Evolutionary conservation across 2,888 invertebrate genomes (phyloP).

Genomic region (Dugesia japonica): DNA sequence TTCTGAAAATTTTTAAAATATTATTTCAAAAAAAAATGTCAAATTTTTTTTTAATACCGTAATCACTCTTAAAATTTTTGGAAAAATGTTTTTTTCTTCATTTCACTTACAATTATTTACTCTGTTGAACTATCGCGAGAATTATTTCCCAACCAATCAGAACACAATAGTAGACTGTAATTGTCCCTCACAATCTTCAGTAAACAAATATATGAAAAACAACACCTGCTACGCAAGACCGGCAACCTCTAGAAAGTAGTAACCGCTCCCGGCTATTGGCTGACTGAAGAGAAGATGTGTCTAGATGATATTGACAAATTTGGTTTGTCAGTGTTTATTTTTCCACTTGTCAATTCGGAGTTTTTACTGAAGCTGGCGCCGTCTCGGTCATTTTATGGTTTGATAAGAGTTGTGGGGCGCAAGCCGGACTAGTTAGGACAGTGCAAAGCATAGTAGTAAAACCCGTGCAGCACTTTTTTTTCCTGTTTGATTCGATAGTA

Average conservation of each 20-base stretch:
- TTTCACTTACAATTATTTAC: conserved; percentile 13
- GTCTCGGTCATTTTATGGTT: conserved; percentile 20
- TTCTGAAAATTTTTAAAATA: background rate
- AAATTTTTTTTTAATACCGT: background rate
- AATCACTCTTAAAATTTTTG: background rate
- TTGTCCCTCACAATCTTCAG: conserved; percentile 1
- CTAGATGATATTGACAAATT: conserved; percentile 20
- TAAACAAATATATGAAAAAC: conserved; percentile 9
- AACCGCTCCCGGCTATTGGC: conserved; percentile 16
- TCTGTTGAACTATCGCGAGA: conserved; percentile 4
- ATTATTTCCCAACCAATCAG: background rate
- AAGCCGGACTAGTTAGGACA: background rate
- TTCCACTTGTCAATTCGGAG: conserved; percentile 20
- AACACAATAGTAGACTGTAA: conserved; percentile 12
- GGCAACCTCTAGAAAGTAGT: conserved; percentile 16
- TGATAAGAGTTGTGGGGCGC: conserved; percentile 15
- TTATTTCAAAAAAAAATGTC: background rate
- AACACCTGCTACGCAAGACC: conserved; percentile 14
- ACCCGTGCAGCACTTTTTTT: conserved; percentile 1
- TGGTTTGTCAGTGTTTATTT: conserved; percentile 20
- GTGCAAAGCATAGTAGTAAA: background rate
- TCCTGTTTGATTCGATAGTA: conserved; percentile 5
- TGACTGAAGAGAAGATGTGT: background rate
- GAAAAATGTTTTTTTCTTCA: background rate
- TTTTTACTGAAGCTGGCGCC: background rate